A percentile compares a stretch with the other conserved stretches of the same genome.
These are phyloP conservation scores for Sparidentex hasta DNA, from an alignment of 2,797 vertebrate genomes.

Conservation along the genomic window DNA sequence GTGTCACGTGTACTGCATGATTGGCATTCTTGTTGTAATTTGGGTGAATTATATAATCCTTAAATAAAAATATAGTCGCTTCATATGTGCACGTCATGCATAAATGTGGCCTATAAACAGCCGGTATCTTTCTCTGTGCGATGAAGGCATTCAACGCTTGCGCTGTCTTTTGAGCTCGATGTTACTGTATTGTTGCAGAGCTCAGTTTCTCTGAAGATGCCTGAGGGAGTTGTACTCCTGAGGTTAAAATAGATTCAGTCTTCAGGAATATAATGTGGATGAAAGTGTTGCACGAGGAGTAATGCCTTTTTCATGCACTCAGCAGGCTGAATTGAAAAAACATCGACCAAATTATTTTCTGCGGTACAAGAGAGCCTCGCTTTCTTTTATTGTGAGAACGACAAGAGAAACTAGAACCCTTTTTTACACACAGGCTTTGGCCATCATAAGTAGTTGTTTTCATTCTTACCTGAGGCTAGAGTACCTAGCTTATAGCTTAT, in stretches of 20 bases:
- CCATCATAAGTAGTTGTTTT: slow-evolving; percentile 15
- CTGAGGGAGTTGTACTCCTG: slow-evolving; percentile 24
- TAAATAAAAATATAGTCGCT: neutral
- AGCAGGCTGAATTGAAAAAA: slow-evolving; percentile 36
- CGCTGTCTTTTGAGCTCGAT: slow-evolving; percentile 7
- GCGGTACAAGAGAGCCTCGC: neutral
- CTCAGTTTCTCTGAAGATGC: slow-evolving; percentile 33
- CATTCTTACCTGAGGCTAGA: slow-evolving; percentile 12
- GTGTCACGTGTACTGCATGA: slow-evolving; percentile 21
- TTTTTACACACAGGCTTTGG: neutral
- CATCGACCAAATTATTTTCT: slow-evolving; percentile 21
- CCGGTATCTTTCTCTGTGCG: neutral
- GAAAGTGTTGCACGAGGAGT: slow-evolving; percentile 23
- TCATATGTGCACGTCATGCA: neutral
- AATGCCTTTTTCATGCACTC: slow-evolving; percentile 42
- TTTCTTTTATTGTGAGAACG: neutral
- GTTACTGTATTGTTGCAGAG: slow-evolving; percentile 32
- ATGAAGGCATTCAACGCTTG: neutral
- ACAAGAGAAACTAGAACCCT: neutral
- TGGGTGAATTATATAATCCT: neutral
- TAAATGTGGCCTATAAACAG: neutral
- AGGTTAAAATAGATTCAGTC: slow-evolving; percentile 41
- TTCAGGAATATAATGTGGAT: slow-evolving; percentile 31
- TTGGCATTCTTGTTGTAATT: slow-evolving; percentile 2
- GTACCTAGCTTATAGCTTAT: slow-evolving; percentile 21